A percentile compares a stretch with the other conserved stretches of the same genome.
These are phyloP conservation scores for Dexiosoma caninum DNA, from an alignment of 2,888 invertebrate genomes.

Conservation along the genomic window DNA sequence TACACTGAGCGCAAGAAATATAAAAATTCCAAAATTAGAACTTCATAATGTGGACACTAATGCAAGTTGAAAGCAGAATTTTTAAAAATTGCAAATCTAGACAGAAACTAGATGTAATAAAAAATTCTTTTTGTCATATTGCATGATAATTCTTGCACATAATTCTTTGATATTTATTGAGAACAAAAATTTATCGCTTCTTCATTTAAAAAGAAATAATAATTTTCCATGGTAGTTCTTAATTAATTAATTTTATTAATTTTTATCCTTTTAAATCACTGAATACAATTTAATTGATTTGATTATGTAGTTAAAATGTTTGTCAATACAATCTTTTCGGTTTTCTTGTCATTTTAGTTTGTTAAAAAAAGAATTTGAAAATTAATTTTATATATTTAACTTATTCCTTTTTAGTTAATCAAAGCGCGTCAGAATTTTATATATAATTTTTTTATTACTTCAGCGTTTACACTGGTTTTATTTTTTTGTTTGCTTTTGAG, in stretches of 20 bases:
- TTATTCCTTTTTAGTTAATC: too few species aligned
- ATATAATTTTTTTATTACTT: slow-evolving; percentile 20
- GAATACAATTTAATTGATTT: slow-evolving; percentile 44
- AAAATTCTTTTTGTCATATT: too few species aligned
- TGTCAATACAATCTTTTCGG: slow-evolving; percentile 8
- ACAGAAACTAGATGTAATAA: too few species aligned
- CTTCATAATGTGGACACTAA: too few species aligned
- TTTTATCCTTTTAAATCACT: slow-evolving; percentile 28
- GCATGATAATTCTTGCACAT: too few species aligned
- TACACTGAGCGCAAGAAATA: too few species aligned
- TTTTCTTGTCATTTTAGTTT: not conserved
- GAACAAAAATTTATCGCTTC: slow-evolving; percentile 13
- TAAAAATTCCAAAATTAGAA: too few species aligned
- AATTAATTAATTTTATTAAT: slow-evolving; percentile 7
- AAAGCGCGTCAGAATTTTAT: too few species aligned
- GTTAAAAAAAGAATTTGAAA: slow-evolving; percentile 51
- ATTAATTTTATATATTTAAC: slow-evolving; percentile 25
- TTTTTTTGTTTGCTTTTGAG: slow-evolving; percentile 23
- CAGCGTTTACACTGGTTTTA: slow-evolving; percentile 61
- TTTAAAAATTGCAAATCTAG: too few species aligned
- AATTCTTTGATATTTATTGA: slow-evolving; percentile 33
- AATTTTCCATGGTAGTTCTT: not conserved
- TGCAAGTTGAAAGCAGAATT: too few species aligned
- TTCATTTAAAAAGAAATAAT: not conserved
- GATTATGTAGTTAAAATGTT: slow-evolving; percentile 32